Percentiles rank a stretch among this genome's conserved stretches.
Conservation (phyloP, 2,888 invertebrate species). For the Aphidius colemani region DNA sequence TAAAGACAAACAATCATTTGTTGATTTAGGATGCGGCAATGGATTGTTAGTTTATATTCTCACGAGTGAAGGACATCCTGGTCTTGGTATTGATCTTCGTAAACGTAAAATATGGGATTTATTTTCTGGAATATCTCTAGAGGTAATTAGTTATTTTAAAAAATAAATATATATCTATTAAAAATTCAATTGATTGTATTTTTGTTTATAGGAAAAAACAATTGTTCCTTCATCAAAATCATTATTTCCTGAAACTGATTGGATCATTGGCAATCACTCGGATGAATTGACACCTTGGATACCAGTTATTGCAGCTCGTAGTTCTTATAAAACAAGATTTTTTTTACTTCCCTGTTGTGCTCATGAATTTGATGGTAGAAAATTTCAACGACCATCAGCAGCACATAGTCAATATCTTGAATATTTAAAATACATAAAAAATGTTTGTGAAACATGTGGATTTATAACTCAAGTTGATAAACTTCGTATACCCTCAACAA, state of each 20-base stretch:
- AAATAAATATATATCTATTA: conserved; percentile 16
- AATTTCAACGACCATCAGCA: conserved; percentile 76
- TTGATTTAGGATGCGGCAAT: conserved; percentile 98
- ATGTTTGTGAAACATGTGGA: conserved; percentile 71
- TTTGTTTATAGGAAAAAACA: conserved; percentile 66
- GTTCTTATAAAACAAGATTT: conserved; percentile 76
- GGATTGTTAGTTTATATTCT: conserved; percentile 90
- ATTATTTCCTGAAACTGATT: conserved; percentile 76
- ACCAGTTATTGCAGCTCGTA: conserved; percentile 84
- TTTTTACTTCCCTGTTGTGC: conserved; percentile 96
- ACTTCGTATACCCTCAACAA: conserved; percentile 95
- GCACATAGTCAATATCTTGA: conserved; percentile 78
- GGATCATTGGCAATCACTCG: conserved; percentile 98
- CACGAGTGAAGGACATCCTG: conserved; percentile 79
- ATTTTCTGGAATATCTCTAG: conserved; percentile 70
- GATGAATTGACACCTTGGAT: conserved; percentile 99
- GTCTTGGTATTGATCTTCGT: conserved; percentile 84
- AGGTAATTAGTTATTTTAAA: conserved; percentile 61
- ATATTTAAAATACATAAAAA: conserved; percentile 70
- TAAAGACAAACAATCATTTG: conserved; percentile 68
- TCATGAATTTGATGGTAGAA: conserved; percentile 85
- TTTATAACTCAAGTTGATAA: conserved; percentile 79
- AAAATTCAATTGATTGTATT: conserved; percentile 24
- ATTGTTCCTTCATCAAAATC: conserved; percentile 72
- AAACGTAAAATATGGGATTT: conserved; percentile 87